These are phyloP conservation scores for Pseudomyrmex gracilis DNA, from an alignment of 1,140 invertebrate species.

Conservation along the genomic window DNA sequence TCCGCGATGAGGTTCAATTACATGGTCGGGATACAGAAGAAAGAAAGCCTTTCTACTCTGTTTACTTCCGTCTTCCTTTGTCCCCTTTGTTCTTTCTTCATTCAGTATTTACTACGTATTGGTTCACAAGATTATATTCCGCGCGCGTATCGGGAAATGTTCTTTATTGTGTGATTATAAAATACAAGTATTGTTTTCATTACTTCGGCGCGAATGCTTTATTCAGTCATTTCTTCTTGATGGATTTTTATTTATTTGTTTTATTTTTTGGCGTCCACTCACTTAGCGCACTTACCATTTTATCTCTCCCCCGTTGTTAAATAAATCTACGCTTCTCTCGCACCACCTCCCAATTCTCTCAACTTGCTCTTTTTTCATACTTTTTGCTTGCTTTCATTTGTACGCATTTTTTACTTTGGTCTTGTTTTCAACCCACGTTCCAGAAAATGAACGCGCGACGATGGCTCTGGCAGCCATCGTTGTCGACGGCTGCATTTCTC, in stretches of 20 bases:
- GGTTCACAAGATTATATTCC: constrained; percentile 3
- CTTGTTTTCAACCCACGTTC: constrained; percentile 33
- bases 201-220: background rate
- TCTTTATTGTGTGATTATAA: background rate
- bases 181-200: background rate
- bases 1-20: constrained; percentile 41
- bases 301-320: background rate
- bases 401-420: constrained; percentile 68
- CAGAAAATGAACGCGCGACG: constrained; percentile 60
- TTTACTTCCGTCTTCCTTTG: constrained; percentile 4
- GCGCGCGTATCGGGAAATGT: background rate
- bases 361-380: background rate
- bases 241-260: background rate
- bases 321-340: constrained; percentile 34
- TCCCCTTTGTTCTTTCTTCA: background rate
- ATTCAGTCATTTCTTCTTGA: background rate
- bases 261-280: too few relatives aligned
- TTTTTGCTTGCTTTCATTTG: constrained; percentile 54
- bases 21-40: background rate
- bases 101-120: constrained; percentile 5
- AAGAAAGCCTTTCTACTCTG: constrained; percentile 26
- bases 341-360: background rate
- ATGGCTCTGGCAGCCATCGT: constrained; percentile 67
- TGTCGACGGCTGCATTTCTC: constrained; percentile 48
- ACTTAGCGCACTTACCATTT: too few relatives aligned